A percentile compares a stretch with the other conserved stretches of the same genome.
Conservation (phyloP, 2,888 invertebrate genomes). For the Zelleria hepariella region DNA sequence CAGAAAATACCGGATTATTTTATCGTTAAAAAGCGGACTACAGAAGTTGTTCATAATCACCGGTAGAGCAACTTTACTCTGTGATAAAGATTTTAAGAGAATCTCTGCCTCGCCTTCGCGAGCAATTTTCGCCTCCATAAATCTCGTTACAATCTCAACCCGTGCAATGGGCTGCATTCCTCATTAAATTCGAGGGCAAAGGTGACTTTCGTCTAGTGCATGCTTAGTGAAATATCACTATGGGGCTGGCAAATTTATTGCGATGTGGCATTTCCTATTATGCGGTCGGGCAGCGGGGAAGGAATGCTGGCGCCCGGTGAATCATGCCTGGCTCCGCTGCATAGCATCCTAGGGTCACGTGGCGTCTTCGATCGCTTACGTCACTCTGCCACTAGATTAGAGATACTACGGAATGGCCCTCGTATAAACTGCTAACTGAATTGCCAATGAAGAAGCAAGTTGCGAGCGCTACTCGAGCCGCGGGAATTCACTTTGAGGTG, state of each 20-base stretch:
- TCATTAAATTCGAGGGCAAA: background rate
- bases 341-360: constrained; percentile 40
- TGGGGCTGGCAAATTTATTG: constrained; percentile 40
- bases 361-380: constrained; percentile 14
- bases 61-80: no score
- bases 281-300: constrained; percentile 41
- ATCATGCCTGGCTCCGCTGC: constrained; percentile 28
- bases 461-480: background rate
- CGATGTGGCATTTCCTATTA: constrained; percentile 59
- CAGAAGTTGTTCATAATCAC: no score
- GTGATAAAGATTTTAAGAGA: background rate
- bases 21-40: no score
- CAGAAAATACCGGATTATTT: no score
- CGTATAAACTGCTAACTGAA: background rate
- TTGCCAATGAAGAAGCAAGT: background rate
- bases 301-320: constrained; percentile 48
- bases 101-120: background rate
- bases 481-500: constrained; percentile 21
- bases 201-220: constrained; percentile 7
- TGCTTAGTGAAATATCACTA: constrained; percentile 9
- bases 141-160: background rate
- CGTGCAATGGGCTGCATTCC: background rate
- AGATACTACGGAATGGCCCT: background rate
- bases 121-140: background rate
- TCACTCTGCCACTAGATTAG: constrained; percentile 3